Percentiles rank a stretch among this genome's conserved stretches.
Conservation (phyloP, 2,113 vertebrate species). For the Elgaria multicarinata region DNA sequence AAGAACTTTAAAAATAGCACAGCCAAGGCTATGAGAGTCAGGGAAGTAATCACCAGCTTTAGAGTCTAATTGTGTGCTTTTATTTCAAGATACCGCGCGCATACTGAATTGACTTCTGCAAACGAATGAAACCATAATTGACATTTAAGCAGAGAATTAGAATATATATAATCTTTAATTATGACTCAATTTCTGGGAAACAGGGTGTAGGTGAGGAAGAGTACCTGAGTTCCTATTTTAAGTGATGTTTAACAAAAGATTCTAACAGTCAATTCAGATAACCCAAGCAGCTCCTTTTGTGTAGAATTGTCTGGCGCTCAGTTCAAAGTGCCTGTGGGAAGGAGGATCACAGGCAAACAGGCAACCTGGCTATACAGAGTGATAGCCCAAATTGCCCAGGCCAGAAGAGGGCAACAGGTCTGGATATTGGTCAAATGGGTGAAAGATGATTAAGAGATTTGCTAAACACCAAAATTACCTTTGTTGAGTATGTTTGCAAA, state of each 20-base stretch:
- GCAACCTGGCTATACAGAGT: background rate
- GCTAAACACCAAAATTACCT: no score
- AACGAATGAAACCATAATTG: slow-evolving; percentile 59
- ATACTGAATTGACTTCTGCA: slow-evolving; percentile 66
- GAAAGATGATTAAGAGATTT: no score
- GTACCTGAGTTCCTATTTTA: slow-evolving; percentile 50
- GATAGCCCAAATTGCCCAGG: background rate
- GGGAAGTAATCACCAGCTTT: slow-evolving; percentile 21
- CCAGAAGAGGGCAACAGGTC: background rate
- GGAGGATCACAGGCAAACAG: background rate
- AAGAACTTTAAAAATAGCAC: background rate
- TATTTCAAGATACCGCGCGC: slow-evolving; percentile 20
- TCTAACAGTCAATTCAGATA: background rate
- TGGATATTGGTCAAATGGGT: background rate
- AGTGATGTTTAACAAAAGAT: slow-evolving; percentile 46
- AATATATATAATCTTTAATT: slow-evolving; percentile 42
- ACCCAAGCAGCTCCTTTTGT: no score
- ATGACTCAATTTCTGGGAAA: slow-evolving; percentile 57
- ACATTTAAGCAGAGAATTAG: slow-evolving; percentile 48
- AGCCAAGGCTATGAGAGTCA: background rate
- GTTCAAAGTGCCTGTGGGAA: background rate
- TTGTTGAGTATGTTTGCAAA: no score
- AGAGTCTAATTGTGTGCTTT: background rate
- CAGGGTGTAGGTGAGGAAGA: slow-evolving; percentile 2
- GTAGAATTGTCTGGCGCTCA: background rate